Evolutionary conservation across 2,797 vertebrate species (phyloP).

Genomic region (Phataginus tetradactyla): DNA sequence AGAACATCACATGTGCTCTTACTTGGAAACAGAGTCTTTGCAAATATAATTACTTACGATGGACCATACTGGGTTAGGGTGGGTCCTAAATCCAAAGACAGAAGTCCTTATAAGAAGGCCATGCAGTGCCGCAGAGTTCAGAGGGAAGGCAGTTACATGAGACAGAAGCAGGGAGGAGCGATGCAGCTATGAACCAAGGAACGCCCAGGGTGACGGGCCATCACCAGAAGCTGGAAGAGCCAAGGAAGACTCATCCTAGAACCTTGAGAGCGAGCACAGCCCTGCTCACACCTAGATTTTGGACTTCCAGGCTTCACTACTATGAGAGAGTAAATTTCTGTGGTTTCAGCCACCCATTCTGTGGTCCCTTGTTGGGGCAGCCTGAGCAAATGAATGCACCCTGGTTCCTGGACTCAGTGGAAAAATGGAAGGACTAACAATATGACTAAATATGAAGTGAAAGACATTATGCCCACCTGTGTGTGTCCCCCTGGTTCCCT

Average conservation of each 20-base stretch:
- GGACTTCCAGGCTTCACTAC: neutral
- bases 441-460: neutral
- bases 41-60: neutral
- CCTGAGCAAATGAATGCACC: neutral
- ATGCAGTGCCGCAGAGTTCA: neutral
- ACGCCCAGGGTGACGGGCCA: rapidly evolving
- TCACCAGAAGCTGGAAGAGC: neutral
- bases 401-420: neutral
- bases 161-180: neutral
- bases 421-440: neutral
- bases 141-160: neutral
- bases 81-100: neutral
- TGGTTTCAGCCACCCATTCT: neutral
- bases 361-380: neutral
- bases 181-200: no score
- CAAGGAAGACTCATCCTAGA: neutral
- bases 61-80: neutral
- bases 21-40: neutral
- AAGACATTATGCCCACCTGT: neutral
- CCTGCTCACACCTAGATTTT: neutral
- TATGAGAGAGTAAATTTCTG: neutral
- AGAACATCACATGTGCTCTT: neutral
- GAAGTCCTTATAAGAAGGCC: neutral
- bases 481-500: neutral
- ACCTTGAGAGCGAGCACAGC: rapidly evolving